These are phyloP conservation scores for Parapristionchus giblindavisi DNA, from an alignment of 2,888 invertebrate genomes.

Conservation along the genomic window DNA sequence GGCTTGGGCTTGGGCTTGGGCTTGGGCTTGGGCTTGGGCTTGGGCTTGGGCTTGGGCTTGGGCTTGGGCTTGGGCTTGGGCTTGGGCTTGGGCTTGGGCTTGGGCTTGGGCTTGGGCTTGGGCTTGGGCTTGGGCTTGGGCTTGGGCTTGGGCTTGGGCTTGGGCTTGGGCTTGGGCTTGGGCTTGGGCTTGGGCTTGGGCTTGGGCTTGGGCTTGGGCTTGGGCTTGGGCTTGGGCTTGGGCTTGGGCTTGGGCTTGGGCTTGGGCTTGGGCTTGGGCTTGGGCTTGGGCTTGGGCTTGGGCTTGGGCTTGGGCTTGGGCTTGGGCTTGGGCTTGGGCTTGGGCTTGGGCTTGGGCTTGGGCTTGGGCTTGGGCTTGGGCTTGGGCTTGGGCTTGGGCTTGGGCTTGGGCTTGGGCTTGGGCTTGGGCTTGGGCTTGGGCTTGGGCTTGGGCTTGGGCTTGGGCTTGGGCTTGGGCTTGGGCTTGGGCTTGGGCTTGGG, in stretches of 20 bases:
- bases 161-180: constrained; percentile 37
- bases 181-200: constrained; percentile 23
- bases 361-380: constrained; percentile 31
- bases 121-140: constrained; percentile 41
- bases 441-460: constrained; percentile 38
- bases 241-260: constrained; percentile 41
- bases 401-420: constrained; percentile 41
- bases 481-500: constrained; percentile 45
- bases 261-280: constrained; percentile 38
- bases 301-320: constrained; percentile 43
- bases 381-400: constrained; percentile 40
- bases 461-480: constrained; percentile 44
- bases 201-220: constrained; percentile 26
- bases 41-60: constrained; percentile 41
- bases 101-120: constrained; percentile 42
- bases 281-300: constrained; percentile 37
- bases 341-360: constrained; percentile 45
- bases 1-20: constrained; percentile 39
- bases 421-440: constrained; percentile 40
- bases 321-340: constrained; percentile 41
- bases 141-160: constrained; percentile 35
- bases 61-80: constrained; percentile 42
- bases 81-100: constrained; percentile 41
- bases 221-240: constrained; percentile 41
- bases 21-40: constrained; percentile 39